phyloP scores from a whole-genome alignment of 2,113 vertebrate genomes.

The Anarhynchus alexandrinus region DNA sequence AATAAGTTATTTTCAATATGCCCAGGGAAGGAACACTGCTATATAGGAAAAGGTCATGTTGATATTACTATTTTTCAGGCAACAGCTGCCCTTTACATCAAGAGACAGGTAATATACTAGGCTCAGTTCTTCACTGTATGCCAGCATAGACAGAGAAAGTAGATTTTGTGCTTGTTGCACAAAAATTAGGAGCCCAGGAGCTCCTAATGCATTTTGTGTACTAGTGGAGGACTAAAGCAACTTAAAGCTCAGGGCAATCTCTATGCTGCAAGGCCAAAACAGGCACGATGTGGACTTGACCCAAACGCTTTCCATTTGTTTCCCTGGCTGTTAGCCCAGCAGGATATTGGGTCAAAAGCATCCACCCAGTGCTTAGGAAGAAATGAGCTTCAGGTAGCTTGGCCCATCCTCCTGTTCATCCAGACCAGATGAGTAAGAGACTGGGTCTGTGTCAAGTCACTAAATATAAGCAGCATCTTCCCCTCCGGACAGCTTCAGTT shows the following conservation, averaged over 20 bases:
- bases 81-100: background rate
- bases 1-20: background rate
- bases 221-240: background rate
- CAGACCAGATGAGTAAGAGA: background rate
- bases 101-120: background rate
- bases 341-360: background rate
- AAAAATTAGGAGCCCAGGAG: background rate
- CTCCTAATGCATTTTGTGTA: background rate
- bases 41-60: background rate
- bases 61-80: background rate
- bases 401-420: background rate
- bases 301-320: background rate
- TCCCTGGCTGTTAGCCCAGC: background rate
- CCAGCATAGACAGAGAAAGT: background rate
- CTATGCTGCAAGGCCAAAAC: background rate
- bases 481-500: background rate
- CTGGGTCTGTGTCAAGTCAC: background rate
- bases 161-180: background rate
- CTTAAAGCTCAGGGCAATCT: background rate
- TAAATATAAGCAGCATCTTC: background rate
- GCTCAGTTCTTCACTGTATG: background rate
- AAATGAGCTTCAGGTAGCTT: background rate
- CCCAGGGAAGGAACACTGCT: background rate
- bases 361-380: background rate
- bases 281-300: background rate